Percentiles rank a stretch among this genome's conserved stretches.
Evolutionary conservation across 2,888 invertebrate species (phyloP).

Genomic region (Dendrolimus houi): DNA sequence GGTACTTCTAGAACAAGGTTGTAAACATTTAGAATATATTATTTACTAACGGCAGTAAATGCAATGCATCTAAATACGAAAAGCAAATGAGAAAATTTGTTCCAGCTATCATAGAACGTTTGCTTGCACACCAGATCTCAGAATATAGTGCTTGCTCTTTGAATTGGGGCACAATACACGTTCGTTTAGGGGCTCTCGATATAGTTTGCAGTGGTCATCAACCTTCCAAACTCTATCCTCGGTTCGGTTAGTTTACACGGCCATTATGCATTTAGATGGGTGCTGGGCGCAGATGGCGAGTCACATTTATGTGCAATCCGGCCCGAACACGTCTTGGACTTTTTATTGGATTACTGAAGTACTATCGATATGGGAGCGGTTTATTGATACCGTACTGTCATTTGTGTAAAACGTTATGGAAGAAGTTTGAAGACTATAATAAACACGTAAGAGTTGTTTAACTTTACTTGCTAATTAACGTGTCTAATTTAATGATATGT

Average conservation of each 20-base stretch:
- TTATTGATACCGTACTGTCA: slow-evolving; percentile 1
- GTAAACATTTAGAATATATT: too few species aligned
- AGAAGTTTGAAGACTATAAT: too few species aligned
- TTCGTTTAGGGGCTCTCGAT: not conserved
- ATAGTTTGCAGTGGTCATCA: not conserved
- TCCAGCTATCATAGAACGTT: too few species aligned
- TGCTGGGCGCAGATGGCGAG: slow-evolving; percentile 25
- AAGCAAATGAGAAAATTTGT: too few species aligned
- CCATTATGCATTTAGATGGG: slow-evolving; percentile 14
- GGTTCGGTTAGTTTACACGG: slow-evolving; percentile 8
- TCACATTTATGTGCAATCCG: slow-evolving; percentile 36
- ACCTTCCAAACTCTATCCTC: not conserved
- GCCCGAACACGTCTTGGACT: slow-evolving; percentile 27
- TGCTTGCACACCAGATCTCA: too few species aligned
- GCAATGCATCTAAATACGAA: too few species aligned
- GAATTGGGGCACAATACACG: not conserved
- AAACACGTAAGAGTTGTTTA: too few species aligned
- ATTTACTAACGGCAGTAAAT: too few species aligned
- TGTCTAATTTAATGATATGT: too few species aligned
- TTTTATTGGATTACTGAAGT: slow-evolving; percentile 23
- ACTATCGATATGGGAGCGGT: not conserved
- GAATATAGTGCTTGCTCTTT: not conserved
- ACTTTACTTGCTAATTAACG: too few species aligned
- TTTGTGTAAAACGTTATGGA: not conserved
- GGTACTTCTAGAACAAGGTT: too few species aligned